Evolutionary conservation across 1,140 invertebrate genomes (phyloP).

Genomic region (Caenorhabditis remanei): DNA sequence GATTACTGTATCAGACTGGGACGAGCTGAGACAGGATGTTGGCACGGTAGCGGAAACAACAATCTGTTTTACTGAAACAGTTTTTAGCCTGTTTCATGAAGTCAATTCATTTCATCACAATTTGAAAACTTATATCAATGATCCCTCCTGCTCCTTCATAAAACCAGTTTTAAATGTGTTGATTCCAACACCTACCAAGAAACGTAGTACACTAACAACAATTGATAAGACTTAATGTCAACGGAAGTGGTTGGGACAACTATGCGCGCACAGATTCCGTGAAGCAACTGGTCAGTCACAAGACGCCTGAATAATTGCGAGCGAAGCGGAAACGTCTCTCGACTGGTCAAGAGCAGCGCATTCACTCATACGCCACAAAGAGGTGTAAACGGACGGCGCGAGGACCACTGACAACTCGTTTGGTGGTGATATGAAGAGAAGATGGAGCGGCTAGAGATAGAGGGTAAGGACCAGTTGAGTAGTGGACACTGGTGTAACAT

Average conservation of each 20-base stretch:
- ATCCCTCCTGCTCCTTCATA: neutral
- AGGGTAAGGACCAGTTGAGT: neutral
- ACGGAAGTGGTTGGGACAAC: slow-evolving; percentile 14
- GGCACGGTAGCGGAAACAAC: no score
- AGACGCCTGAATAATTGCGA: slow-evolving; percentile 15
- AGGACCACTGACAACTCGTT: slow-evolving; percentile 52
- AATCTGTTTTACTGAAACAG: no score
- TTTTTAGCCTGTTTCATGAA: no score
- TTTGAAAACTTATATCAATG: neutral
- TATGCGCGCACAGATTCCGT: slow-evolving; percentile 6
- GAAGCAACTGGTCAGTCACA: slow-evolving; percentile 1
- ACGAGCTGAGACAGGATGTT: neutral
- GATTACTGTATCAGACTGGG: neutral
- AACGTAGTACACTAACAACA: slow-evolving; percentile 45
- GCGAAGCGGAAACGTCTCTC: neutral
- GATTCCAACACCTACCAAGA: slow-evolving; percentile 27
- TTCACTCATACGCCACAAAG: slow-evolving; percentile 44
- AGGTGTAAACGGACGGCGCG: slow-evolving; percentile 46
- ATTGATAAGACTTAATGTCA: slow-evolving; percentile 21
- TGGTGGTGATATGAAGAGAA: slow-evolving; percentile 45
- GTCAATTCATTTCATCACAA: no score
- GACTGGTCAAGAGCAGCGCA: slow-evolving; percentile 15
- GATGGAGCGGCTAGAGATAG: neutral
- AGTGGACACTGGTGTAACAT: slow-evolving; percentile 39
- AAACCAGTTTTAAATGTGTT: slow-evolving; percentile 5